A percentile compares a stretch with the other conserved stretches of the same genome.
phyloP scores from a whole-genome alignment of 2,797 vertebrate genomes.

The Chelmon rostratus region DNA sequence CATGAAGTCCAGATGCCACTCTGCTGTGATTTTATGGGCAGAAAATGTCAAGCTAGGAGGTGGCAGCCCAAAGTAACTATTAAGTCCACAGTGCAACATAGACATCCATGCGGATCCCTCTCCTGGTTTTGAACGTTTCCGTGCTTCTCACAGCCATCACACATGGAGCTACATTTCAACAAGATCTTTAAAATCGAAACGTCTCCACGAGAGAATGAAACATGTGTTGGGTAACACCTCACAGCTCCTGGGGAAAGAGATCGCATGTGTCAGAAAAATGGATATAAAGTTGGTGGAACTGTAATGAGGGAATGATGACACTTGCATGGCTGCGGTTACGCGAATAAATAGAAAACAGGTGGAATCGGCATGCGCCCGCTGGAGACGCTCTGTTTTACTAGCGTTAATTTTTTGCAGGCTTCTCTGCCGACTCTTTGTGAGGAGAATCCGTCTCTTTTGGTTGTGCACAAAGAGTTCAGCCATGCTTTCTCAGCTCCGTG shows the following conservation, averaged over 20 bases:
- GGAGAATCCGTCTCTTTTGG: slow-evolving; percentile 34
- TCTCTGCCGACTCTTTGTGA: slow-evolving; percentile 34
- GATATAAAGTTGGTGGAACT: slow-evolving; percentile 66
- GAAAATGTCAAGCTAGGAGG: slow-evolving; percentile 67
- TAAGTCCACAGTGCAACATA: slow-evolving; percentile 59
- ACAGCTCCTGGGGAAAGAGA: slow-evolving; percentile 67
- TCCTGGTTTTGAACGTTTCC: slow-evolving; percentile 58
- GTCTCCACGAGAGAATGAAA: slow-evolving; percentile 61
- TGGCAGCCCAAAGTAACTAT: slow-evolving; percentile 69
- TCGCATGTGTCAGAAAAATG: slow-evolving; percentile 75
- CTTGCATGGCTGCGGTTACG: slow-evolving; percentile 73
- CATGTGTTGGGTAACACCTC: slow-evolving; percentile 78
- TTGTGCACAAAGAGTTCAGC: slow-evolving; percentile 45
- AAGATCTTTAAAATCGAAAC: slow-evolving; percentile 56
- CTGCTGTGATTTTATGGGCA: slow-evolving; percentile 62
- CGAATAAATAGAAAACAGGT: slow-evolving; percentile 82
- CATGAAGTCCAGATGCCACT: slow-evolving; percentile 73
- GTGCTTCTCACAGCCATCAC: slow-evolving; percentile 54
- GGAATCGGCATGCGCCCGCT: slow-evolving; percentile 58
- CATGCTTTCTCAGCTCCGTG: slow-evolving; percentile 28
- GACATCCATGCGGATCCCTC: slow-evolving; percentile 72
- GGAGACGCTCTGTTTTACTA: slow-evolving; percentile 64
- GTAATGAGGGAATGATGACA: slow-evolving; percentile 78
- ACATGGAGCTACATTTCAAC: slow-evolving; percentile 50
- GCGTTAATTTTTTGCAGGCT: slow-evolving; percentile 63